These are phyloP conservation scores for Psococerastis gibbosa DNA, from an alignment of 2,888 invertebrate species.

Conservation along the genomic window DNA sequence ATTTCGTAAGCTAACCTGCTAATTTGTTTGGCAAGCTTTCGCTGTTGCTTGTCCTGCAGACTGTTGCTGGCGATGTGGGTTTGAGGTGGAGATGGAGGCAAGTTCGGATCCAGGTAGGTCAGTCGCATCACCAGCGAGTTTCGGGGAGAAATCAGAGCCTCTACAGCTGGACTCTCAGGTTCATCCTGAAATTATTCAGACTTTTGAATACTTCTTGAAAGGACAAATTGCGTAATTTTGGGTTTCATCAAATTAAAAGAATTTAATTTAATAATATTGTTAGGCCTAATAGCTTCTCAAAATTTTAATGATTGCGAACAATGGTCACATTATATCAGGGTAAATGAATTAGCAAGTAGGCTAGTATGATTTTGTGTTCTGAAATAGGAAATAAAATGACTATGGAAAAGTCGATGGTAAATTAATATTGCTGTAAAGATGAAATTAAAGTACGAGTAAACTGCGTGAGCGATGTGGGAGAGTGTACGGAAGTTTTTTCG, in stretches of 20 bases:
- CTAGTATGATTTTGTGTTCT: too few species aligned
- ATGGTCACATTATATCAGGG: too few species aligned
- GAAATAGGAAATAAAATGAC: too few species aligned
- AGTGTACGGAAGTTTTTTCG: too few species aligned
- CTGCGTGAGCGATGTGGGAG: too few species aligned
- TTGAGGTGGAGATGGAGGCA: constrained; percentile 31
- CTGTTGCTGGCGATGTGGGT: constrained; percentile 20
- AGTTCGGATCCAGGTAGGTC: constrained; percentile 30
- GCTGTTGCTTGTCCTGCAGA: background rate
- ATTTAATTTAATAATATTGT: background rate
- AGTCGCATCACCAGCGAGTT: constrained; percentile 36
- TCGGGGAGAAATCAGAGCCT: constrained; percentile 38
- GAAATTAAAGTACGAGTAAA: too few species aligned
- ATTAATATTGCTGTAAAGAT: too few species aligned
- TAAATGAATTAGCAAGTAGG: too few species aligned
- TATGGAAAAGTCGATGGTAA: too few species aligned
- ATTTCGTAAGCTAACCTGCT: too few species aligned
- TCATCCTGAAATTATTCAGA: constrained; percentile 19
- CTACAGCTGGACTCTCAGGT: constrained; percentile 23
- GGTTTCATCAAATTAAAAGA: background rate
- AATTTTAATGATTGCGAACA: too few species aligned
- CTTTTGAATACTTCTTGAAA: background rate
- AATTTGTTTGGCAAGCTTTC: constrained; percentile 37
- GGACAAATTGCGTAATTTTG: background rate
- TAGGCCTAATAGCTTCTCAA: background rate